Percentiles rank a stretch among this genome's conserved stretches.
Conservation (phyloP, 1,140 invertebrate species). For the Ips typographus region DNA sequence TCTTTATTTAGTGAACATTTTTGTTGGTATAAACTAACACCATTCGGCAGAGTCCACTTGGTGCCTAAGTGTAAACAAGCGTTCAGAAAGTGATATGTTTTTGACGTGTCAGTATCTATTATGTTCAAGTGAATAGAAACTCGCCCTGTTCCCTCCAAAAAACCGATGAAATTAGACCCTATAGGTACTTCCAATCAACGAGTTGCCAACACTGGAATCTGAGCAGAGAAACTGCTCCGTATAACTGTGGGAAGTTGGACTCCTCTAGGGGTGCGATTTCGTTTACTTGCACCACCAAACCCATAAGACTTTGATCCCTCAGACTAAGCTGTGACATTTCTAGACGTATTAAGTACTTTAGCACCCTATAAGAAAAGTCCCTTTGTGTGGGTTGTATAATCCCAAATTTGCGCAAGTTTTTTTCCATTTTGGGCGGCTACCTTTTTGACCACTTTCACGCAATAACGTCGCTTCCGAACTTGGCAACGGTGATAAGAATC, state of each 20-base stretch:
- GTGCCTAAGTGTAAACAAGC: constrained; percentile 24
- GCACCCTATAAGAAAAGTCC: constrained; percentile 19
- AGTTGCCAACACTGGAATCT: background rate
- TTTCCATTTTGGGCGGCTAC: background rate
- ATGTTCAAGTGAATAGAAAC: constrained; percentile 21
- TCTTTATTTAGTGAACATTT: no score
- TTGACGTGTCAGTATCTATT: constrained; percentile 31
- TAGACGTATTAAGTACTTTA: constrained; percentile 26
- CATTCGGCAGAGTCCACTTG: no score
- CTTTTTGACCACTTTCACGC: no score
- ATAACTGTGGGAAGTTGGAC: background rate
- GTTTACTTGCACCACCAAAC: background rate
- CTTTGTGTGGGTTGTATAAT: constrained; percentile 7
- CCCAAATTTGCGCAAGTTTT: constrained; percentile 24
- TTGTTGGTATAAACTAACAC: no score
- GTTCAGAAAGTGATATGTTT: constrained; percentile 31
- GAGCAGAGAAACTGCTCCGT: background rate
- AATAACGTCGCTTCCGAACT: no score
- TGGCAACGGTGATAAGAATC: no score
- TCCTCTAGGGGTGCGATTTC: background rate
- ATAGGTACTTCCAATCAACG: background rate
- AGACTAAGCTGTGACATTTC: constrained; percentile 27
- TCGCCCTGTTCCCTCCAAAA: constrained; percentile 7
- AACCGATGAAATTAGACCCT: background rate
- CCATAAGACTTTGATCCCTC: constrained; percentile 1